Evolutionary conservation across 2,113 vertebrate species (phyloP).

Genomic region (Pangasianodon gigas): DNA sequence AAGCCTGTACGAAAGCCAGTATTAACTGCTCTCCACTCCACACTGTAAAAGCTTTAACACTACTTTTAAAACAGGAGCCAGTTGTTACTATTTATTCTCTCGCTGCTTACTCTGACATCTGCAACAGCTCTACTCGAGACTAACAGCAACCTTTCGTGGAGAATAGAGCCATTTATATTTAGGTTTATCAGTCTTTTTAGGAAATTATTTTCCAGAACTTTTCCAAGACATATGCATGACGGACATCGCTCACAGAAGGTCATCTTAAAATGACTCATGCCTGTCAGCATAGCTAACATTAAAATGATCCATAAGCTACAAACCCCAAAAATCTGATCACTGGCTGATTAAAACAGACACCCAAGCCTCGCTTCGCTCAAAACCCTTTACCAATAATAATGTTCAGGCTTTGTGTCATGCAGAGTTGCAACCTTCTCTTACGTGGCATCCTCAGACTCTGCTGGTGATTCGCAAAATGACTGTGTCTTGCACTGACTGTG

Average conservation of each 20-base stretch:
- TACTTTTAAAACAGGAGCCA: slow-evolving; percentile 35
- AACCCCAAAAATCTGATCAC: too few species aligned
- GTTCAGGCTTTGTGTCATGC: background rate
- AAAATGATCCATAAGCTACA: too few species aligned
- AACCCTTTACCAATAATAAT: background rate
- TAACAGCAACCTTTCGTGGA: slow-evolving; percentile 41
- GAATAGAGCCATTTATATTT: background rate
- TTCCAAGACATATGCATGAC: background rate
- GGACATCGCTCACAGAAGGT: background rate
- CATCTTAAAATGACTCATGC: background rate
- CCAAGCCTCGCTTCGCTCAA: too few species aligned
- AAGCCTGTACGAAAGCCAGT: slow-evolving; percentile 57
- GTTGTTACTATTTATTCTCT: slow-evolving; percentile 7
- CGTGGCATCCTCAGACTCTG: background rate
- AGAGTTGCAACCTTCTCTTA: background rate
- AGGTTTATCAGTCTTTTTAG: background rate
- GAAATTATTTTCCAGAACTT: background rate
- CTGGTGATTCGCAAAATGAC: background rate
- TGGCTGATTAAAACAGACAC: too few species aligned
- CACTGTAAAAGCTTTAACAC: slow-evolving; percentile 35
- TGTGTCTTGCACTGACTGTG: background rate
- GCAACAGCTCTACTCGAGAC: slow-evolving; percentile 13
- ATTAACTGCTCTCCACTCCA: slow-evolving; percentile 37
- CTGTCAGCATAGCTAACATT: too few species aligned
- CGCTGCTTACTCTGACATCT: slow-evolving; percentile 32